Evolutionary conservation across 2,113 vertebrate genomes (phyloP), one percentile per base, ranked within the genome.

Genomic region (Hydrochoerus hydrochaeris): DNA sequence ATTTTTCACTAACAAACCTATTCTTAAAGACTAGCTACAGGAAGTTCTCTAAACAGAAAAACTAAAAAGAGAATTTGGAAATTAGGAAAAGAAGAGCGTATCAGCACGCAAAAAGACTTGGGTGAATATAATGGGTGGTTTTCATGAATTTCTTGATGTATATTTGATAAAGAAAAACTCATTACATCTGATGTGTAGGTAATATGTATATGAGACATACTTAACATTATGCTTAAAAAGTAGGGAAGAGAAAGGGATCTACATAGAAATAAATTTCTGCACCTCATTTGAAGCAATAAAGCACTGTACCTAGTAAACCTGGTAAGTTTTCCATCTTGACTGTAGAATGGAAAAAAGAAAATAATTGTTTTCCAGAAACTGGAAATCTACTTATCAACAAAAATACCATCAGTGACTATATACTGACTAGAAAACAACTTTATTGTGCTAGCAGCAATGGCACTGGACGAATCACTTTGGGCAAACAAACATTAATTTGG

Each of bases 111-210:
- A 86, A 60, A 60, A 92, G 65, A 71, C 71, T 54, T 20, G 24
- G 11, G 19, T 69, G 86, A 75, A 58, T 58, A 44, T 41, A 91
- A 32, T 41, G 84, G 44, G 58, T 5, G 26, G 0, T 44, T 87
- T 20, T 67, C 26, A 83, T 78, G 44, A 91, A 71, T 78, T 90
- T 92, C 69, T 92, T 85, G 49, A 88, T 71, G 93, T 65, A 28
- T 63, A 77, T 77, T 82, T 77, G 38, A 77, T 85, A 60, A 87
- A 94, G 12, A 35, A 90, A 85, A 89, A 95, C 73, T 12, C n/a
- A 90, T 41, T 91, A 65, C 1, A 85, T 90, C 54, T 77, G 22
- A 92, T 81, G 16, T 41, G 19, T 11, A 81, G 0, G n/a, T 96
- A 80, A 41, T 62, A 60, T 69, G 32, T 52, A 3, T 38, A 52